Conservation (phyloP, 1,140 invertebrate species). For the Neodiprion virginianus region DNA sequence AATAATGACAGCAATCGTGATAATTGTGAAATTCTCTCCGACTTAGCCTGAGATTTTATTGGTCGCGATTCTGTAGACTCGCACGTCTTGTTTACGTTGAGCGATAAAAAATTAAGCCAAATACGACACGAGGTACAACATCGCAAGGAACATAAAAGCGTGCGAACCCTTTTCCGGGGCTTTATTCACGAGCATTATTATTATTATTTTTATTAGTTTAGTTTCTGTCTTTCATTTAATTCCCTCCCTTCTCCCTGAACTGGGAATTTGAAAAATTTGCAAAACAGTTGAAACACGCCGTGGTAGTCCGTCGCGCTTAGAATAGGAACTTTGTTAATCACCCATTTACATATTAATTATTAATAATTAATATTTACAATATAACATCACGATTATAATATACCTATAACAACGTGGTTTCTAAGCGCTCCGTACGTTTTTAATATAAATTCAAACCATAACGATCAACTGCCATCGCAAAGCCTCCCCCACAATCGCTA, state of each 20-base stretch:
- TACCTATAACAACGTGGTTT: conserved; percentile 48
- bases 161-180: too few species aligned
- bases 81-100: too few species aligned
- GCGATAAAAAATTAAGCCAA: too few species aligned
- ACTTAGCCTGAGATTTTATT: too few species aligned
- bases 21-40: too few species aligned
- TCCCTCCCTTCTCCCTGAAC: neutral
- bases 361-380: conserved; percentile 44
- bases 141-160: too few species aligned
- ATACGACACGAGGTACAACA: too few species aligned
- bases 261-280: neutral
- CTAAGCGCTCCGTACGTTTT: conserved; percentile 25
- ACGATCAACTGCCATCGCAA: too few species aligned
- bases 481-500: too few species aligned
- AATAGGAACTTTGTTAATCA: conserved; percentile 61
- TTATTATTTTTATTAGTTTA: conserved; percentile 5
- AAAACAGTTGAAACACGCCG: neutral
- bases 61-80: too few species aligned
- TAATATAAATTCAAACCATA: neutral
- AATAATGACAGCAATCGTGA: too few species aligned
- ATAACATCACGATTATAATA: conserved; percentile 46
- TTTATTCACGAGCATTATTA: conserved; percentile 4
- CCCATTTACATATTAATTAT: conserved; percentile 40
- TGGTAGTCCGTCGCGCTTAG: conserved; percentile 37
- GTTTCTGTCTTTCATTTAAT: conserved; percentile 14